These are phyloP conservation scores for Dipodomys ordii DNA, from an alignment of 2,113 vertebrate genomes.

Conservation along the genomic window DNA sequence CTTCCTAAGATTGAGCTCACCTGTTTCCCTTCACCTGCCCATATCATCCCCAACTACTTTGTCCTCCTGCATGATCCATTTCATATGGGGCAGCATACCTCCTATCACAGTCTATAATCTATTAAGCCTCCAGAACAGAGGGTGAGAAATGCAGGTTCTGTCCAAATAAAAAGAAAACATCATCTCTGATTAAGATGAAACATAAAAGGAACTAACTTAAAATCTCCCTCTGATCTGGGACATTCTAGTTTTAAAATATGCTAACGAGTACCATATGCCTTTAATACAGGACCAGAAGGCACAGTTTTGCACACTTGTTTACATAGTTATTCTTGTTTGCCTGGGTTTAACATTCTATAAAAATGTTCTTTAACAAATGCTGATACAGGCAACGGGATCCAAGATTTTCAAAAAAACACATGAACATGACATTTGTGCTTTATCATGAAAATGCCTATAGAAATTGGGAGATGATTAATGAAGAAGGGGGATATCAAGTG, in stretches of 20 bases:
- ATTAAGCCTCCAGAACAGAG: not conserved
- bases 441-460: not conserved
- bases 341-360: not conserved
- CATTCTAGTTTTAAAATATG: not conserved
- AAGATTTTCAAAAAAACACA: not conserved
- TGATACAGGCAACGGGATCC: not conserved
- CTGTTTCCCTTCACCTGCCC: not conserved
- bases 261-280: not conserved
- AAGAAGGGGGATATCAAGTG: not conserved
- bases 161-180: not conserved
- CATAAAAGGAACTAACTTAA: not conserved
- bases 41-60: not conserved
- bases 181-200: not conserved
- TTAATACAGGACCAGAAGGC: not conserved
- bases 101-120: not conserved
- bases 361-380: conserved; percentile 10
- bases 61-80: not conserved
- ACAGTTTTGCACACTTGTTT: not conserved
- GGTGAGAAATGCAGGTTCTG: not conserved
- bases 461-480: not conserved
- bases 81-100: not conserved
- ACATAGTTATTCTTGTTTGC: not conserved
- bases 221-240: not conserved
- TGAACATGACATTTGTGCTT: not conserved
- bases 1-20: not conserved